phyloP scores from a whole-genome alignment of 2,888 invertebrate species.

The Ennomos erosarius region DNA sequence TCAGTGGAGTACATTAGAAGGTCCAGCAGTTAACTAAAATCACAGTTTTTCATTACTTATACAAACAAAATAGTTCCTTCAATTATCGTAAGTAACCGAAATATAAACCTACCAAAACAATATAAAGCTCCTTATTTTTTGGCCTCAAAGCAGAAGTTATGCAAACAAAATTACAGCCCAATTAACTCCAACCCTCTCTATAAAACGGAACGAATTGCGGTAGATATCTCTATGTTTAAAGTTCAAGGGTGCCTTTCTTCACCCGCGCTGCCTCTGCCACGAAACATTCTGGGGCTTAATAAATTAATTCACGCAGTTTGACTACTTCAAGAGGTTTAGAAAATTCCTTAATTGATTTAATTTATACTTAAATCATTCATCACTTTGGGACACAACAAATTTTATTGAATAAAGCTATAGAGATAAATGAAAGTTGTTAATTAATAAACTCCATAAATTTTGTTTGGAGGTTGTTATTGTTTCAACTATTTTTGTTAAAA shows the following conservation, averaged over 20 bases:
- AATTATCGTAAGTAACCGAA: constrained; percentile 9
- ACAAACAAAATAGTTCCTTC: no score
- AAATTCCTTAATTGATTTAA: constrained; percentile 64
- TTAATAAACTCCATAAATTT: constrained; percentile 62
- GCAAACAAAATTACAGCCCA: constrained; percentile 28
- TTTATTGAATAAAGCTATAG: constrained; percentile 52
- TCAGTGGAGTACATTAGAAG: no score
- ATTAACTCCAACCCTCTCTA: constrained; percentile 21
- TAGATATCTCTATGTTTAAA: constrained; percentile 17
- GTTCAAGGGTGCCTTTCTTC: constrained; percentile 16
- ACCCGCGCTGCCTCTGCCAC: constrained; percentile 13
- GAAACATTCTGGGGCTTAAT: constrained; percentile 50
- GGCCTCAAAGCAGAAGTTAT: constrained; percentile 24
- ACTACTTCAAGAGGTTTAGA: constrained; percentile 58
- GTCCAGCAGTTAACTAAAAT: no score
- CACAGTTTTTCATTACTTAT: no score
- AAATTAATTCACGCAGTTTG: constrained; percentile 57
- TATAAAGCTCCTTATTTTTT: constrained; percentile 22
- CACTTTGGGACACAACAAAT: constrained; percentile 58
- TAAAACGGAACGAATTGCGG: constrained; percentile 26
- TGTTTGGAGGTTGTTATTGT: neutral
- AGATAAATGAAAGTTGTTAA: constrained; percentile 61
- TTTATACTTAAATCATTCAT: constrained; percentile 69
- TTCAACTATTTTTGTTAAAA: no score
- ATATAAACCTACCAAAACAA: constrained; percentile 9